Evolutionary conservation across 2,113 vertebrate species (phyloP).

Genomic region (Coregonus clupeaformis): DNA sequence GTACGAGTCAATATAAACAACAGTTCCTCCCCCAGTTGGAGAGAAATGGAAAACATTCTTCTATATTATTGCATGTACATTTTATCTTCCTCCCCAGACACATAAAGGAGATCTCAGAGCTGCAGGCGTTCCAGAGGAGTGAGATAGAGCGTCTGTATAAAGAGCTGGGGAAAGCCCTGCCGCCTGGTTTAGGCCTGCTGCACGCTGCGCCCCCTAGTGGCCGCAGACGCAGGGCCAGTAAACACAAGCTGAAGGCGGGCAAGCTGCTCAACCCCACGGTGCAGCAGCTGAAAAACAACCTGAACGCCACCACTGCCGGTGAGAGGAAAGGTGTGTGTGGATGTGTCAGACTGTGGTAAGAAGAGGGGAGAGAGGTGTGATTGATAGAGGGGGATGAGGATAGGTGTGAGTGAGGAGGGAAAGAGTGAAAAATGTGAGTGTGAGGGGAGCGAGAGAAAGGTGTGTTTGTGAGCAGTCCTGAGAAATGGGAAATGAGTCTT

Average conservation of each 20-base stretch:
- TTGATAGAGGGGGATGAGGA: not conserved
- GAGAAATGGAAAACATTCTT: not conserved
- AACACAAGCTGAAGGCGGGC: slow-evolving; percentile 91
- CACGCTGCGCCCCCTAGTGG: slow-evolving; percentile 89
- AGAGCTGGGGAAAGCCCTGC: slow-evolving; percentile 87
- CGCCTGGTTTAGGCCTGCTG: slow-evolving; percentile 83
- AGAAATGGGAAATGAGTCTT: not conserved
- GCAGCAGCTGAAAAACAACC: slow-evolving; percentile 80
- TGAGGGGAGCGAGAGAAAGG: not conserved
- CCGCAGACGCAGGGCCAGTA: slow-evolving; percentile 85
- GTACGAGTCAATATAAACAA: not conserved
- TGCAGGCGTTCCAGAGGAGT: slow-evolving; percentile 91
- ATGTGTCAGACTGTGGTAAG: not conserved
- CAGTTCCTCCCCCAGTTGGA: not conserved
- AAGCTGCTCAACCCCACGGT: slow-evolving; percentile 92
- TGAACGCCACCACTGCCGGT: slow-evolving; percentile 42
- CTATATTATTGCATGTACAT: not conserved
- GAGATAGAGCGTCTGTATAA: slow-evolving; percentile 90
- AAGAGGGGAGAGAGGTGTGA: slow-evolving; percentile 1
- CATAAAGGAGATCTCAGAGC: slow-evolving; percentile 95
- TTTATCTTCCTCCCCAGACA: slow-evolving; percentile 74
- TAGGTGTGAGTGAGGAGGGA: not conserved
- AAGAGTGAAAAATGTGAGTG: slow-evolving; percentile 20
- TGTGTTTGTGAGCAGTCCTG: not conserved
- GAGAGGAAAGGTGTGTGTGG: slow-evolving; percentile 59